Conservation (phyloP, 1,140 invertebrate species). For the Plectrocnemia conspersa region DNA sequence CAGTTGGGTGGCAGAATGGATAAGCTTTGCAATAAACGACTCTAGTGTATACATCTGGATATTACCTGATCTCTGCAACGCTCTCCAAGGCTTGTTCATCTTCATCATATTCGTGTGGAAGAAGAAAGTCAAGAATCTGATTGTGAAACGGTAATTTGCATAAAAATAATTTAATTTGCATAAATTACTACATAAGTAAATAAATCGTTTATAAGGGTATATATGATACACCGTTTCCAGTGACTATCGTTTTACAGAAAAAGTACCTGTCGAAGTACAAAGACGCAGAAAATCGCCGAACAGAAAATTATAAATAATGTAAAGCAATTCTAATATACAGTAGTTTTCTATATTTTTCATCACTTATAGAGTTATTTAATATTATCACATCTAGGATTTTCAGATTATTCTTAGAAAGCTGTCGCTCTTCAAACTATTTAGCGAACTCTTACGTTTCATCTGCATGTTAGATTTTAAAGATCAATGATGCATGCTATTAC, state of each 20-base stretch:
- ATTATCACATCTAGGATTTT: constrained; percentile 11
- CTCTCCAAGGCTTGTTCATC: constrained; percentile 61
- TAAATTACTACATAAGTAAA: background rate
- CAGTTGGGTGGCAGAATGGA: constrained; percentile 56
- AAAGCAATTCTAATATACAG: constrained; percentile 16
- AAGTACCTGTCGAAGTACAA: constrained; percentile 30
- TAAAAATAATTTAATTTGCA: background rate
- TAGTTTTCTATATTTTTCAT: too few species aligned
- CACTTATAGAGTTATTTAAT: too few species aligned
- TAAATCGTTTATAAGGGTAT: background rate
- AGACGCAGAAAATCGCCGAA: constrained; percentile 22
- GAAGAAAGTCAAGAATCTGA: constrained; percentile 56
- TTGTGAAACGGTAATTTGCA: constrained; percentile 50
- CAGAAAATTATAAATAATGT: constrained; percentile 30
- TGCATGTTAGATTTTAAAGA: too few species aligned
- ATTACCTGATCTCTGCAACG: constrained; percentile 56
- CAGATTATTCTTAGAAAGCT: too few species aligned
- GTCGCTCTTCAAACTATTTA: too few species aligned
- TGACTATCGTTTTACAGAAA: constrained; percentile 27
- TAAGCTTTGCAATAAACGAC: constrained; percentile 50
- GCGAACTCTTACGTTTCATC: too few species aligned
- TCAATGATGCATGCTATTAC: too few species aligned
- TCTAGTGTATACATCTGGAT: constrained; percentile 56
- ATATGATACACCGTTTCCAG: background rate
- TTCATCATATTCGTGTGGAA: constrained; percentile 70